Conservation (phyloP, 1,140 invertebrate species). For the Condylostylus longicornis region DNA sequence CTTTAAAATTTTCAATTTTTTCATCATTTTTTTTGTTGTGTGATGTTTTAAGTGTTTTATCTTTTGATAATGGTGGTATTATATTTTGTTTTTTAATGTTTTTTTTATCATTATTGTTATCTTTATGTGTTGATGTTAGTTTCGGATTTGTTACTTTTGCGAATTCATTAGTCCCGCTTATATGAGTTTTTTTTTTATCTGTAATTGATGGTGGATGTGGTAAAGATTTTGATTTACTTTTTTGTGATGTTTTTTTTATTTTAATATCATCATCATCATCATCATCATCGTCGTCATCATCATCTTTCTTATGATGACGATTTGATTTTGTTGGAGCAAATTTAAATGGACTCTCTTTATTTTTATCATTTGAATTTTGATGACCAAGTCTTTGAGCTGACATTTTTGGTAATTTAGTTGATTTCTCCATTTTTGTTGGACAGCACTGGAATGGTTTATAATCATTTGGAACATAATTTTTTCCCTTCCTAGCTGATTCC, state of each 20-base stretch:
- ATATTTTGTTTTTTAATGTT: slow-evolving; percentile 14
- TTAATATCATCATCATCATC: slow-evolving; percentile 15
- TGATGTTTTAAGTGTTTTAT: slow-evolving; percentile 4
- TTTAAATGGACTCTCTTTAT: slow-evolving; percentile 10
- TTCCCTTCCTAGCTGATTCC: slow-evolving; percentile 39
- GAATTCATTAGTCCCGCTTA: neutral
- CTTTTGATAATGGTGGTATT: slow-evolving; percentile 8
- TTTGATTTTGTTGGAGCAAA: neutral
- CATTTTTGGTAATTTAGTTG: slow-evolving; percentile 34
- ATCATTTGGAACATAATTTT: slow-evolving; percentile 59
- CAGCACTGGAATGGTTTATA: slow-evolving; percentile 82
- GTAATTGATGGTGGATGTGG: neutral
- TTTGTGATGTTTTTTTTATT: no score
- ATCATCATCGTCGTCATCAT: slow-evolving; percentile 7
- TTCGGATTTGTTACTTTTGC: slow-evolving; percentile 1
- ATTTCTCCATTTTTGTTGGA: slow-evolving; percentile 57
- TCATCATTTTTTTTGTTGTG: slow-evolving; percentile 22
- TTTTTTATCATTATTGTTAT: slow-evolving; percentile 7
- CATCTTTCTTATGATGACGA: neutral
- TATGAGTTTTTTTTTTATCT: neutral
- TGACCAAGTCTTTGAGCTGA: slow-evolving; percentile 30
- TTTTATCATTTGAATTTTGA: slow-evolving; percentile 13
- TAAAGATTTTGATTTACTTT: slow-evolving; percentile 1
- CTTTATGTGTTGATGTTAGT: slow-evolving; percentile 2
- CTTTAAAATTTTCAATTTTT: slow-evolving; percentile 36